These are phyloP conservation scores for Chouioia cunea DNA, from an alignment of 2,888 invertebrate genomes.

Conservation along the genomic window DNA sequence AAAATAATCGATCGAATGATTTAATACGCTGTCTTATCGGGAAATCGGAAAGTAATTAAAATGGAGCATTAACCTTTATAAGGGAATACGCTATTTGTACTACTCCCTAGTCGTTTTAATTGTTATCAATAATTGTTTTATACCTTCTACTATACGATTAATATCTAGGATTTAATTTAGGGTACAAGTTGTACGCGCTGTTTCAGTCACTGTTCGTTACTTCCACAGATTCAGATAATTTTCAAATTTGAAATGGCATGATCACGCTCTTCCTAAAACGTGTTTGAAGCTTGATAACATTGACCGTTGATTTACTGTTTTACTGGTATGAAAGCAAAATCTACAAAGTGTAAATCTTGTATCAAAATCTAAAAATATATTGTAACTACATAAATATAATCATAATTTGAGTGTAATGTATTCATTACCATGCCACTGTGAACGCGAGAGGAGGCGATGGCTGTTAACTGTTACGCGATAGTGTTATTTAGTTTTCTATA, in stretches of 20 bases:
- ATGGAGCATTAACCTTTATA: conserved; percentile 23
- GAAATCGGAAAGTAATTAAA: conserved; percentile 19
- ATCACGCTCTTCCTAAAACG: conserved; percentile 37
- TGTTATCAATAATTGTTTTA: conserved; percentile 51
- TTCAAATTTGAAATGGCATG: conserved; percentile 26
- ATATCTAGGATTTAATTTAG: conserved; percentile 33
- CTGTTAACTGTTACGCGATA: conserved; percentile 49
- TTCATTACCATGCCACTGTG: conserved; percentile 39
- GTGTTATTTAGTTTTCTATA: conserved; percentile 50
- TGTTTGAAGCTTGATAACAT: conserved; percentile 19
- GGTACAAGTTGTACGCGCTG: conserved; percentile 41
- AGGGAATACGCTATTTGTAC: conserved; percentile 47
- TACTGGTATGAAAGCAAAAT: conserved; percentile 31
- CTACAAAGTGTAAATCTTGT: conserved; percentile 48
- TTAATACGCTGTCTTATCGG: conserved; percentile 20
- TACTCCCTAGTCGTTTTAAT: conserved; percentile 53
- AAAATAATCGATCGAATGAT: conserved; percentile 13
- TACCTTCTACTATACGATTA: conserved; percentile 33
- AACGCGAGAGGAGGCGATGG: conserved; percentile 37
- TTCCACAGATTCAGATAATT: conserved; percentile 35
- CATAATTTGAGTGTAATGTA: conserved; percentile 38
- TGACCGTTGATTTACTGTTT: conserved; percentile 28
- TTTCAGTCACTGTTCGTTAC: conserved; percentile 27
- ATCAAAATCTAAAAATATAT: conserved; percentile 42
- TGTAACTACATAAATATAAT: conserved; percentile 35